phyloP scores from a whole-genome alignment of 2,888 invertebrate species.

The Steinernema scapterisci region DNA sequence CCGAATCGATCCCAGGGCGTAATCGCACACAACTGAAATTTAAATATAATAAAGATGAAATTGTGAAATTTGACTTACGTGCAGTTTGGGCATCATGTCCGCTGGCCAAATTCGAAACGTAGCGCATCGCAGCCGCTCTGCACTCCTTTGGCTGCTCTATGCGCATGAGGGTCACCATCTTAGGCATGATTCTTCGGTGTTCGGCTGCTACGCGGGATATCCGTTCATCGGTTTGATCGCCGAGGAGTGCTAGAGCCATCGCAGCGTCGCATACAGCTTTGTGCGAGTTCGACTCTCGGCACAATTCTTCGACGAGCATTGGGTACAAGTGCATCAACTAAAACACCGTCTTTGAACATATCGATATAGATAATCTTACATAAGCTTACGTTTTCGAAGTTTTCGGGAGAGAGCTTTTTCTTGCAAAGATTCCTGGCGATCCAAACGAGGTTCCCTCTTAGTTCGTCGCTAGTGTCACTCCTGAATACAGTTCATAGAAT shows the following conservation, averaged over 20 bases:
- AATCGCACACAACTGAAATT: background rate
- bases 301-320: background rate
- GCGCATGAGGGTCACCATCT: background rate
- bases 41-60: background rate
- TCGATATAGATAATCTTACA: background rate
- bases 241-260: conserved; percentile 6
- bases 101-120: conserved; percentile 20
- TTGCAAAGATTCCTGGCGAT: conserved; percentile 23
- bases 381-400: background rate
- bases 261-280: background rate
- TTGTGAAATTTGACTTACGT: background rate
- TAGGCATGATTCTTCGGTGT: conserved; percentile 9
- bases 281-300: background rate
- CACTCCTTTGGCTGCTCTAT: background rate
- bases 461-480: background rate
- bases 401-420: background rate
- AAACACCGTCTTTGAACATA: background rate
- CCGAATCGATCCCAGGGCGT: background rate
- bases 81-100: background rate
- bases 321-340: conserved; percentile 16
- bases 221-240: conserved; percentile 15
- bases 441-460: conserved; percentile 5
- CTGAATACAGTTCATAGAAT: background rate
- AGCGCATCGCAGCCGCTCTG: background rate
- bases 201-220: background rate